Base-by-base conservation (phyloP, 2,113 vertebrate species). In the Fregata magnificens region DNA sequence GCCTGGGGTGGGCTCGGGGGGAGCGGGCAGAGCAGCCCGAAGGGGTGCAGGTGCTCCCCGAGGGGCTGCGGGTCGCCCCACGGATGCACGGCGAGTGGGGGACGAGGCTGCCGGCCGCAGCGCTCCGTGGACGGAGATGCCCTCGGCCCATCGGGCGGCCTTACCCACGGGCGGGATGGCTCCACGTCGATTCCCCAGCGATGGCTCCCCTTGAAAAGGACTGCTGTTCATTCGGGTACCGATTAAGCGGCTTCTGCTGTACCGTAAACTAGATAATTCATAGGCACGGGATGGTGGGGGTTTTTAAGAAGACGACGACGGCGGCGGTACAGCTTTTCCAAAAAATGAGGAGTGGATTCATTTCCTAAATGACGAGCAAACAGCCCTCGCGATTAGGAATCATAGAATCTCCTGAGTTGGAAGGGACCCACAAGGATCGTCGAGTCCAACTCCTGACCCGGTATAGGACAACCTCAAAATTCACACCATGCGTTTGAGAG, bases 81-180 rank as follows among this genome's bases (percentile, higher is more conserved):
- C 0, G 28, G 61, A 5, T 76, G 14, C 32, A 2, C 5, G 3
- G 4, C 5, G 4, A 0, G 4, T 2, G 12, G 16, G 42, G 49
- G 10, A 21, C 44, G 2, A 9, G n/a, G 11, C 25, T 8, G 7
- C 7, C 3, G 1, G 5, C 49, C 10, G 1, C 55, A 47, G 55
- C 7, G 10, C 47, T 44, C 58, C 31, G 0, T 1, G 65, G 53
- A 6, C 22, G 58, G 34, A 16, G 38, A 2, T 13, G 34, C 34
- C 34, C 1, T 7, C 21, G 19, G 32, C 32, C 56, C 34, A 8
- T 8, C 55, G 20, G 56, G 13, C 20, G 18, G 61, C 42, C 38
- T 1, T 10, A 3, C n/a, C 29, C 10, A 2, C 42, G 1, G 74
- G 4, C 5, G 3, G 24, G 65, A 31, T 11, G 13, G 9, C 73